These are phyloP conservation scores for Copidosoma floridanum DNA, from an alignment of 1,140 invertebrate genomes.

Conservation along the genomic window DNA sequence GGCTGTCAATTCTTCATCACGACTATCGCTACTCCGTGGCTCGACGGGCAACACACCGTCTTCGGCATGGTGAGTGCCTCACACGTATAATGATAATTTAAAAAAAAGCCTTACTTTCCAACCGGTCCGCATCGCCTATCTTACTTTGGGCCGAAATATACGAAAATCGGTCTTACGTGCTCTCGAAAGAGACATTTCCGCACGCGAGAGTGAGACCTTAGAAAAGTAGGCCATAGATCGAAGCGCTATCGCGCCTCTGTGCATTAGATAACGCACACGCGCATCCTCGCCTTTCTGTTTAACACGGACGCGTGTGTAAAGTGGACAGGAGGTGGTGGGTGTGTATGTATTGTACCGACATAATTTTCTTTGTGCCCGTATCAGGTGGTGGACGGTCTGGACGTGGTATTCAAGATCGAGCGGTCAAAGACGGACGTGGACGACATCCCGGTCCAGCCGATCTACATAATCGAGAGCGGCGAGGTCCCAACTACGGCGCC, in stretches of 20 bases:
- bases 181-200: no score
- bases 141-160: no score
- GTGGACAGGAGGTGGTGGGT: no score
- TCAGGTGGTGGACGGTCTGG: slow-evolving; percentile 76
- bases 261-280: no score
- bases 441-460: slow-evolving; percentile 67
- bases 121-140: no score
- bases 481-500: slow-evolving; percentile 60
- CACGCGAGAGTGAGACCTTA: no score
- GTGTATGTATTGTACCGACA: background rate
- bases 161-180: no score
- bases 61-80: slow-evolving; percentile 84
- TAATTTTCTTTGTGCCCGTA: no score
- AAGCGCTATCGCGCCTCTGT: background rate
- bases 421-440: slow-evolving; percentile 72
- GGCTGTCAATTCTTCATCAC: slow-evolving; percentile 98
- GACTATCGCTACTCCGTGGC: slow-evolving; percentile 82
- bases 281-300: no score
- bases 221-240: no score
- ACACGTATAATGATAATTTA: background rate
- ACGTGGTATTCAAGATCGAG: slow-evolving; percentile 82
- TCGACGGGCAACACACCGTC: slow-evolving; percentile 89
- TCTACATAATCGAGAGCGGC: slow-evolving; percentile 69
- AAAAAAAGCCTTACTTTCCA: background rate
- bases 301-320: no score